phyloP scores from a whole-genome alignment of 2,888 invertebrate genomes.

The Drosophila niveifrons region DNA sequence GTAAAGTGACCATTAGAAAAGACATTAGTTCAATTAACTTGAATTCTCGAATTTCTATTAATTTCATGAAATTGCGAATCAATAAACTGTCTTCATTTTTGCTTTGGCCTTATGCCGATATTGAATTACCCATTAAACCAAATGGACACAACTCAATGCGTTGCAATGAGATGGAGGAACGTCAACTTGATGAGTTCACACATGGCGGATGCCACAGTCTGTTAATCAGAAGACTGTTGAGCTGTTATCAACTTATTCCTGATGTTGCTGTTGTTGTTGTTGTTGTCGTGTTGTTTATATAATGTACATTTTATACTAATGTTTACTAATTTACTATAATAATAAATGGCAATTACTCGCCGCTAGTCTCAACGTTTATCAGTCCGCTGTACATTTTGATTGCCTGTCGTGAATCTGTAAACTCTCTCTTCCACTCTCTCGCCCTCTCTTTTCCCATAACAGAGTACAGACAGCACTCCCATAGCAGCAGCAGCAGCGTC shows the following conservation, averaged over 20 bases:
- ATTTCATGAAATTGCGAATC: not conserved
- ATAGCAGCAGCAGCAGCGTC: not conserved
- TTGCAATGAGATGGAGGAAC: not conserved
- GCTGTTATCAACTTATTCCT: conserved; percentile 59
- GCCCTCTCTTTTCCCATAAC: not conserved
- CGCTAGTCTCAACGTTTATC: conserved; percentile 41
- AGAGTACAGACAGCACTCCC: conserved; percentile 11
- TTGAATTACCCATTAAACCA: conserved; percentile 43
- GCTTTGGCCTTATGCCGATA: conserved; percentile 11
- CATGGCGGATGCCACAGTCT: conserved; percentile 4
- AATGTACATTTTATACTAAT: conserved; percentile 45
- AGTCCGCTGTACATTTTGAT: conserved; percentile 29
- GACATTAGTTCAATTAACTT: not conserved
- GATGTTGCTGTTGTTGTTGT: conserved; percentile 4
- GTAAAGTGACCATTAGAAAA: not conserved
- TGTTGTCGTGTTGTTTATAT: conserved; percentile 17
- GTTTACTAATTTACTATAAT: conserved; percentile 54
- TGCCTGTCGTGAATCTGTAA: conserved; percentile 20
- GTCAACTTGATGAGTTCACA: not conserved
- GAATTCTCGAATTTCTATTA: not conserved
- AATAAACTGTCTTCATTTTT: not conserved
- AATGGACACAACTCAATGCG: conserved; percentile 13
- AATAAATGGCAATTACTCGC: conserved; percentile 32
- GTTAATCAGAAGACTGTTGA: conserved; percentile 31
- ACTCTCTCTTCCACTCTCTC: not conserved